A percentile compares a stretch with the other conserved stretches of the same genome.
phyloP scores from a whole-genome alignment of 1,140 invertebrate genomes.

The Drosophila malerkotliana region DNA sequence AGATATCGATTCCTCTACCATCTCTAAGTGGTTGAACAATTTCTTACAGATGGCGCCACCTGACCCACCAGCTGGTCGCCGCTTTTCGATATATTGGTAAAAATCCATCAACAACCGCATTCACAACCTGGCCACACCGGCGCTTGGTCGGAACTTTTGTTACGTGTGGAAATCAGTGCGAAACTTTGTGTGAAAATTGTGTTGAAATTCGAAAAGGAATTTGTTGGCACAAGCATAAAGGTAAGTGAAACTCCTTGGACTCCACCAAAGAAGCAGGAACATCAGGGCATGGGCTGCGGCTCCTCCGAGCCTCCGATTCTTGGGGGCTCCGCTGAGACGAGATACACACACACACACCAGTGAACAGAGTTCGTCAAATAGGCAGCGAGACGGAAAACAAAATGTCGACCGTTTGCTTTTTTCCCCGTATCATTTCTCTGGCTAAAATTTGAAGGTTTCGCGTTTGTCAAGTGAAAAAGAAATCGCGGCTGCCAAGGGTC shows the following conservation, averaged over 20 bases:
- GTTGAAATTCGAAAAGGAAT: slow-evolving; percentile 40
- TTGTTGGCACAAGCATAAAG: slow-evolving; percentile 42
- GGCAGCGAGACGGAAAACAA: slow-evolving; percentile 78
- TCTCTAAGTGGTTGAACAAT: too few relatives aligned
- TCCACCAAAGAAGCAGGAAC: not conserved
- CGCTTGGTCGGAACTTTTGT: slow-evolving; percentile 63
- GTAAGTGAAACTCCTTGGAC: slow-evolving; percentile 43
- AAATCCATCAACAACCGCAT: not conserved
- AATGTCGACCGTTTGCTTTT: slow-evolving; percentile 77
- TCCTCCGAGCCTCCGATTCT: not conserved
- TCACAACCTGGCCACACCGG: slow-evolving; percentile 20
- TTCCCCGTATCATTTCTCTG: slow-evolving; percentile 51
- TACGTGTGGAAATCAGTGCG: slow-evolving; percentile 61
- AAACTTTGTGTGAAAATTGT: slow-evolving; percentile 61
- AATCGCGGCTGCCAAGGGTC: not conserved
- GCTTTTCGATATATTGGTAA: too few relatives aligned
- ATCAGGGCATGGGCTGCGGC: not conserved
- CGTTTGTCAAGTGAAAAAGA: slow-evolving; percentile 5
- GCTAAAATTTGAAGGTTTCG: slow-evolving; percentile 23
- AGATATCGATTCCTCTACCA: too few relatives aligned
- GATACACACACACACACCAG: slow-evolving; percentile 48
- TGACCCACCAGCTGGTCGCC: too few relatives aligned
- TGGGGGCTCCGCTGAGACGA: slow-evolving; percentile 63
- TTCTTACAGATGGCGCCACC: too few relatives aligned
- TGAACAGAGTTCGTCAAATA: slow-evolving; percentile 57